A percentile compares a stretch with the other conserved stretches of the same genome.
Conservation (phyloP, 2,797 vertebrate species). For the Choloepus didactylus region DNA sequence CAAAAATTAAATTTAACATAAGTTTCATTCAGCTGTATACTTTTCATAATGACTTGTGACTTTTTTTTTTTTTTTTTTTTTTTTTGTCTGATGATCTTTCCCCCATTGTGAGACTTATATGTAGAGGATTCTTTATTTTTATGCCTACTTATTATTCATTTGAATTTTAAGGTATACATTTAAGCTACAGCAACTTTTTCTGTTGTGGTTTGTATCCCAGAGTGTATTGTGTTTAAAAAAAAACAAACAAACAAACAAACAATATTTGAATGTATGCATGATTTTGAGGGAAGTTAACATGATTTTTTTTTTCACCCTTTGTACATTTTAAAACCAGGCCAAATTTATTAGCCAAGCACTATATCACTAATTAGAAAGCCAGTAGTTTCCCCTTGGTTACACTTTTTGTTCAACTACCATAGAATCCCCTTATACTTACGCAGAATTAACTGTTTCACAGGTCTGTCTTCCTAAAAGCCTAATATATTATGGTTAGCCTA, state of each 20-base stretch:
- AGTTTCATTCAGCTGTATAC: constrained; percentile 82
- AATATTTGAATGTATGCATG: constrained; percentile 81
- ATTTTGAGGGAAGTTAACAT: constrained; percentile 83
- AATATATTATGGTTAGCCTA: constrained; percentile 73
- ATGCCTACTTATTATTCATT: constrained; percentile 82
- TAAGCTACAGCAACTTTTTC: constrained; percentile 77
- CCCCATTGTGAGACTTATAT: constrained; percentile 73
- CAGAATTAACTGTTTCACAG: constrained; percentile 62
- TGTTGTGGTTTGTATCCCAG: constrained; percentile 83
- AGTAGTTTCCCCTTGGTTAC: constrained; percentile 54
- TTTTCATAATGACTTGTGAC: constrained; percentile 75
- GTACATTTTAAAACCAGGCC: constrained; percentile 81
- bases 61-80: constrained; percentile 76
- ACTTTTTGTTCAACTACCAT: constrained; percentile 74
- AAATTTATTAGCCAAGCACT: constrained; percentile 83
- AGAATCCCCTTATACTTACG: constrained; percentile 20
- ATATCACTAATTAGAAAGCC: constrained; percentile 77
- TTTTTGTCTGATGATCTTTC: constrained; percentile 77
- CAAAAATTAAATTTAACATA: constrained; percentile 74
- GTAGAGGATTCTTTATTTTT: constrained; percentile 80
- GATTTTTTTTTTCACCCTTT: constrained; percentile 74
- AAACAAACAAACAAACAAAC: constrained; percentile 56
- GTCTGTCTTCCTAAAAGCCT: constrained; percentile 53
- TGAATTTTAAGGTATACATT: constrained; percentile 80
- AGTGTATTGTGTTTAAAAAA: constrained; percentile 78